Conservation (phyloP, 2,888 invertebrate genomes). For the Lithosia quadra region DNA sequence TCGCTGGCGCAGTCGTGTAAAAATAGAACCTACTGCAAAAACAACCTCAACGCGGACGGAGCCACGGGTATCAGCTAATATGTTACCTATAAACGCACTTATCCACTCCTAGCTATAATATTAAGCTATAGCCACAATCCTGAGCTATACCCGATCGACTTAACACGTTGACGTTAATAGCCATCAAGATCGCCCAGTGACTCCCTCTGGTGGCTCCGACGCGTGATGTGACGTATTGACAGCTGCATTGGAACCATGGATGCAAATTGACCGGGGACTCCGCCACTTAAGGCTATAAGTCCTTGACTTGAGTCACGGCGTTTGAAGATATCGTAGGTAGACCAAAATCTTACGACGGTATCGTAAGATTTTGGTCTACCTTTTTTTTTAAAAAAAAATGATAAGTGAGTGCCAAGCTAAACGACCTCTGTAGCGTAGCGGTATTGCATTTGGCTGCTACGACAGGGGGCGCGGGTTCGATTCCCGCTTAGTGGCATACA, state of each 20-base stretch:
- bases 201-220: slow-evolving; percentile 30
- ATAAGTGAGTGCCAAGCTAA: too few relatives aligned
- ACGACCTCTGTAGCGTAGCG: too few relatives aligned
- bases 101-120: slow-evolving; percentile 8
- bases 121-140: slow-evolving; percentile 6
- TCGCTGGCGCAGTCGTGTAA: too few relatives aligned
- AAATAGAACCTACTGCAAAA: too few relatives aligned
- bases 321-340: neutral
- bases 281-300: slow-evolving; percentile 24
- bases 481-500: too few relatives aligned
- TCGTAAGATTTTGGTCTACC: neutral
- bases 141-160: slow-evolving; percentile 23
- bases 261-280: slow-evolving; percentile 25
- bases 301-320: slow-evolving; percentile 18
- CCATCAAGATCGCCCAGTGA: slow-evolving; percentile 37
- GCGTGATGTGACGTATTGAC: slow-evolving; percentile 34
- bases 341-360: too few relatives aligned
- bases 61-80: neutral
- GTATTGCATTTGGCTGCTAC: too few relatives aligned
- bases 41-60: too few relatives aligned
- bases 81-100: neutral
- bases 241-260: slow-evolving; percentile 39
- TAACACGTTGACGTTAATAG: slow-evolving; percentile 42
- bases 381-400: too few relatives aligned
- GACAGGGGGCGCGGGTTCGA: too few relatives aligned